Evolutionary conservation across 2,888 invertebrate genomes (phyloP).

Genomic region (Dexiosoma caninum): DNA sequence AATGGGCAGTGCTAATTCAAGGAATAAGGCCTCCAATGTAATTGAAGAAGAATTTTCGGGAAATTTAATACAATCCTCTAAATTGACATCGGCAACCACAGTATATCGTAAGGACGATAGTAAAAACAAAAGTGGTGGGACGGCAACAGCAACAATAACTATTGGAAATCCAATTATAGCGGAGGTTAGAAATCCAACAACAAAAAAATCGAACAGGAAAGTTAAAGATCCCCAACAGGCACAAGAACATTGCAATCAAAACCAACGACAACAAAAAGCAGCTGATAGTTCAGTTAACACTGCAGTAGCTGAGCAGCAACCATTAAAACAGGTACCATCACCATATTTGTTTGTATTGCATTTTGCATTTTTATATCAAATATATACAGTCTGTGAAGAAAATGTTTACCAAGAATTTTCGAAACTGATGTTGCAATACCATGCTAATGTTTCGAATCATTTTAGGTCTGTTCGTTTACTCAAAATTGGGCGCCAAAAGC

Average conservation of each 20-base stretch:
- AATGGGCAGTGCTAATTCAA: slow-evolving; percentile 68
- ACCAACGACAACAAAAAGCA: slow-evolving; percentile 57
- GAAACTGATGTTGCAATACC: no score
- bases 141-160: slow-evolving; percentile 25
- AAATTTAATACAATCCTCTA: slow-evolving; percentile 28
- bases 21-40: slow-evolving; percentile 58
- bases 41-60: slow-evolving; percentile 32
- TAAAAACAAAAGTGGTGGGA: slow-evolving; percentile 12
- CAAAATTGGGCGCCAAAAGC: no score
- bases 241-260: slow-evolving; percentile 9
- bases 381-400: not conserved
- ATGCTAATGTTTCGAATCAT: no score
- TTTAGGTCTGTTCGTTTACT: no score
- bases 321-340: slow-evolving; percentile 64
- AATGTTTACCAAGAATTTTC: not conserved
- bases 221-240: slow-evolving; percentile 39
- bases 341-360: slow-evolving; percentile 34
- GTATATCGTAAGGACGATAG: slow-evolving; percentile 22
- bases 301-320: slow-evolving; percentile 54
- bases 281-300: slow-evolving; percentile 62
- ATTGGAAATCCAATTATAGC: slow-evolving; percentile 40
- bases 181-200: slow-evolving; percentile 21
- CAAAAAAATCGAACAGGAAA: slow-evolving; percentile 43
- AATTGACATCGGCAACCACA: slow-evolving; percentile 6
- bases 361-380: slow-evolving; percentile 15